Evolutionary conservation across 2,888 invertebrate species (phyloP).

Genomic region (Cosmia pyralina): DNA sequence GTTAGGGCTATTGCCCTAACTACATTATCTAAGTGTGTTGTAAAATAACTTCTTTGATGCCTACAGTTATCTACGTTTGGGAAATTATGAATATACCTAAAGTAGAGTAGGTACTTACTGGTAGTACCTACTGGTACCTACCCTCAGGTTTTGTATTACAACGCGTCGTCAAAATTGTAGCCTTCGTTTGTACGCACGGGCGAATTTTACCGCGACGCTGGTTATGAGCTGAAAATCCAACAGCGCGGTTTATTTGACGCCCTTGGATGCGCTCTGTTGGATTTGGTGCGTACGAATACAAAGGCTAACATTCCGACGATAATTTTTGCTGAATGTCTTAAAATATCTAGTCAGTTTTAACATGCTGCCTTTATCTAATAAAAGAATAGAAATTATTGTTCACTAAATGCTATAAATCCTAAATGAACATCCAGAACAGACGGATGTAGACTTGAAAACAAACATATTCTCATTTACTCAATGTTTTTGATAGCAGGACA

Average conservation of each 20-base stretch:
- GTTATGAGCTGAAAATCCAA: not conserved
- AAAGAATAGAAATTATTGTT: not conserved
- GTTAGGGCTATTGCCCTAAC: too few species aligned
- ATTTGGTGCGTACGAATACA: too few species aligned
- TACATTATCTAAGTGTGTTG: not conserved
- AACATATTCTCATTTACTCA: not conserved
- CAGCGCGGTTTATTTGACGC: too few species aligned
- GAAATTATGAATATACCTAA: not conserved
- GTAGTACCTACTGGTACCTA: not conserved
- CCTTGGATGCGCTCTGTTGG: not conserved
- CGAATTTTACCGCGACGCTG: too few species aligned
- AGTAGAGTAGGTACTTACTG: not conserved
- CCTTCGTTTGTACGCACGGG: not conserved
- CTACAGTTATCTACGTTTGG: not conserved
- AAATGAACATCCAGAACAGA: not conserved
- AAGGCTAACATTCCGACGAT: not conserved
- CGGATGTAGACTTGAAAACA: not conserved
- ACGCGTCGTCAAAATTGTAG: not conserved
- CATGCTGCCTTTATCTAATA: not conserved
- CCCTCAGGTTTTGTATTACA: slow-evolving; percentile 15
- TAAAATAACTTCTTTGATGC: not conserved
- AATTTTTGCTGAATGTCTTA: not conserved
- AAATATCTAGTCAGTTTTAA: not conserved
- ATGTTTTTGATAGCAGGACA: slow-evolving; percentile 43
- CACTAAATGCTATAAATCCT: not conserved